Evolutionary conservation across 2,797 vertebrate species (phyloP).

Genomic region (Xerus rutilus): DNA sequence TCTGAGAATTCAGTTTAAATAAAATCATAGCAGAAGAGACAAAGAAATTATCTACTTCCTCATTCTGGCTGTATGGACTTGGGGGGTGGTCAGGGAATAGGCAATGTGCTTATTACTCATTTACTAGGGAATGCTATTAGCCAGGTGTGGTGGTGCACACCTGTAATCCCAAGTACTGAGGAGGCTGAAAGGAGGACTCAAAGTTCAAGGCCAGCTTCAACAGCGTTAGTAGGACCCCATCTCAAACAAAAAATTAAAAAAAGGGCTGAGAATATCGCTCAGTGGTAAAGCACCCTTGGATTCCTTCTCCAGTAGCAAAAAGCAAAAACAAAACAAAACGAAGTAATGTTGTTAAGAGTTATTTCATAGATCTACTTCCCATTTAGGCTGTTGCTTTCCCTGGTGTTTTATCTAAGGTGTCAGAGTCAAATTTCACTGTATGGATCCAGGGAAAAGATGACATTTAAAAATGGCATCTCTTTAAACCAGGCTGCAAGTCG

Average conservation of each 20-base stretch:
- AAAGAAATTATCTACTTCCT: slow-evolving; percentile 9
- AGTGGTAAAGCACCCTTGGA: no score
- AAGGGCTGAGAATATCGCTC: no score
- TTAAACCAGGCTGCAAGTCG: slow-evolving; percentile 19
- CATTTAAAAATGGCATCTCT: background rate
- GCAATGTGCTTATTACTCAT: background rate
- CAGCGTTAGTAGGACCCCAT: no score
- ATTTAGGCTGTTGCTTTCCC: slow-evolving; percentile 19
- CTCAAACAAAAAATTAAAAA: no score
- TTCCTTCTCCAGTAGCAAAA: no score
- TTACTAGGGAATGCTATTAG: background rate
- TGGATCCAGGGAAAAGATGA: background rate
- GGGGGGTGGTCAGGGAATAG: background rate
- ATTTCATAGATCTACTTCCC: slow-evolving; percentile 14
- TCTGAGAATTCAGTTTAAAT: slow-evolving; percentile 15
- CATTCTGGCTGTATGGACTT: background rate
- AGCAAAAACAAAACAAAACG: no score
- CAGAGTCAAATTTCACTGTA: slow-evolving; percentile 13
- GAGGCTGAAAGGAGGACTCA: no score
- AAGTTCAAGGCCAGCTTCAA: no score
- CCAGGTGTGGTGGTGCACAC: no score
- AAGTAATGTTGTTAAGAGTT: background rate
- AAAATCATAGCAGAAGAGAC: slow-evolving; percentile 33
- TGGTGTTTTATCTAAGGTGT: slow-evolving; percentile 27
- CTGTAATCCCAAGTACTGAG: no score